These are phyloP conservation scores for Acrocephalus arundinaceus DNA, from an alignment of 2,113 vertebrate species.

Conservation along the genomic window DNA sequence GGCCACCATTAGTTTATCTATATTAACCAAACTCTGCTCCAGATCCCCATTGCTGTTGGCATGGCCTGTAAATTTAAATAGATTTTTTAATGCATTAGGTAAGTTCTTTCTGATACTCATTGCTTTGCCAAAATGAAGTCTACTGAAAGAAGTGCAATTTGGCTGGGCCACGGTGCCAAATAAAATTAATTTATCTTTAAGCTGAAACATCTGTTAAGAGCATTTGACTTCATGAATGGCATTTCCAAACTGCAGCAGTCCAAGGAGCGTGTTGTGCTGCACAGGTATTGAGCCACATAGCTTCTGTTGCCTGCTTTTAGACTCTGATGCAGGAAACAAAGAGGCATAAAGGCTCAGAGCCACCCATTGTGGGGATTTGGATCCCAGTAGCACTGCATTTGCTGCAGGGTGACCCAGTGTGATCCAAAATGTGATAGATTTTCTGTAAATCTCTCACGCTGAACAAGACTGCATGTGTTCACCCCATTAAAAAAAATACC, in stretches of 20 bases:
- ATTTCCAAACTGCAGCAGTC: neutral
- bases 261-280: constrained; percentile 7
- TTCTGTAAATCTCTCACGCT: rapidly evolving
- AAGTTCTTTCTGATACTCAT: neutral
- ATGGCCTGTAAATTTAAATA: constrained; percentile 1
- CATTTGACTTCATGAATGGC: constrained; percentile 18
- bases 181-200: constrained; percentile 44
- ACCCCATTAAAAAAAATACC: neutral
- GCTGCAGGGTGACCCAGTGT: neutral
- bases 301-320: constrained; percentile 5
- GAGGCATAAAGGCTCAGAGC: neutral
- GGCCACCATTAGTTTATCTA: neutral
- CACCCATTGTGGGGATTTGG: neutral
- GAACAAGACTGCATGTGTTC: neutral
- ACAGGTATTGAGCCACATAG: neutral
- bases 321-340: neutral
- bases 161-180: neutral
- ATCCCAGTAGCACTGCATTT: neutral
- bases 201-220: constrained; percentile 29
- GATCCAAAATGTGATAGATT: neutral
- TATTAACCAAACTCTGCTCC: neutral
- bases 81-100: neutral
- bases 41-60: neutral
- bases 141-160: constrained; percentile 50
- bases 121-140: constrained; percentile 28